Base-by-base conservation (phyloP, 1,140 invertebrate species). In the Orchesella cincta region DNA sequence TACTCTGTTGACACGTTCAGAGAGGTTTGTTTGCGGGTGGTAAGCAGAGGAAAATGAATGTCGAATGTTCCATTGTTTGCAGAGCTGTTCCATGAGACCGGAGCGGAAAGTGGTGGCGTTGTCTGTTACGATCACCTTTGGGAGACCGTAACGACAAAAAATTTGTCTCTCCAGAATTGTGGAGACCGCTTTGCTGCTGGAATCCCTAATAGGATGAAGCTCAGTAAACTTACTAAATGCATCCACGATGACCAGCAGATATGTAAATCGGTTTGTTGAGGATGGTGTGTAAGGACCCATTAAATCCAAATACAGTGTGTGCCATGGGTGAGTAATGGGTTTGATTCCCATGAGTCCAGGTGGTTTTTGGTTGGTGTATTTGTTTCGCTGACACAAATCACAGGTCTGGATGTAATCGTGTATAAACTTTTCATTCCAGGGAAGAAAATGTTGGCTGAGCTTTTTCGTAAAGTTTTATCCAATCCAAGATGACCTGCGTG, bases 1-100 rank as follows among this genome's bases (percentile, higher is more conserved):
- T 28, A 84, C 84, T n/a, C 83, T 64, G 75, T 87, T 88, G 12
- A 84, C 83, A 20, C 86, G 72, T 78, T 87, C 86, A 0, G 84
- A 83, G 0, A 83, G 84, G 67, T 87, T 86, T 0, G 84, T 80
- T 70, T 84, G 81, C 8, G 85, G 83, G 76, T 85, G 84, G 76
- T 87, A 87, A 14, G 31, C 26, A 39, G 29, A 35, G n/a, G 34
- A 18, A 23, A 28, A 8, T 8, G 33, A 26, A 67, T 76, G 74
- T 2, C 52, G 18, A 33, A 76, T 35, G 26, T 35, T 36, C 74
- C 74, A 76, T 23, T 76, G 33, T 35, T 35, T 35, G 35, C 54
- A 64, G 26, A 76, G 35, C 23, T 36, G 34, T 26, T 67, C 35
- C 16, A 76, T 76, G 3, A 70, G n/a, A 35, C 67, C 67, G 35